A percentile compares a stretch with the other conserved stretches of the same genome.
phyloP scores from a whole-genome alignment of 1,140 invertebrate genomes.

The Manduca sexta region DNA sequence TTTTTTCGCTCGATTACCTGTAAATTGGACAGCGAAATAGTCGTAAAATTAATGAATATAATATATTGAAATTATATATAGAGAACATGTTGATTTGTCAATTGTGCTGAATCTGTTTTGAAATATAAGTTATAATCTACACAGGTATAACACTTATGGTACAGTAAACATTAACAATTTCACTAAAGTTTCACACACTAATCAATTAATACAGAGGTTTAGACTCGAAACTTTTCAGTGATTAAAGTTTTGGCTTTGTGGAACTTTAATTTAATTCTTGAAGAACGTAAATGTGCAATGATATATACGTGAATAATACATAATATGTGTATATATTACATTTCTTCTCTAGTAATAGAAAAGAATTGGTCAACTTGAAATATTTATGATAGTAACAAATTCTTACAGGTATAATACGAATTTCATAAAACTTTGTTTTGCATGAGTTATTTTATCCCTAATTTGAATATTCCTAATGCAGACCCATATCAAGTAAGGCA shows the following conservation, averaged over 20 bases:
- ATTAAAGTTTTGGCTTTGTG: conserved; percentile 7
- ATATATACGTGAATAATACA: no score
- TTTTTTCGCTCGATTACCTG: no score
- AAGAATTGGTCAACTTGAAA: no score
- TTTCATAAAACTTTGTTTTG: conserved; percentile 8
- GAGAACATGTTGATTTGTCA: no score
- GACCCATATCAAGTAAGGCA: conserved; percentile 16
- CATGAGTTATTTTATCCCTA: conserved; percentile 16
- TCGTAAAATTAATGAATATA: no score
- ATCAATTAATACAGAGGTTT: conserved; percentile 13
- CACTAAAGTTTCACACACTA: conserved; percentile 7
- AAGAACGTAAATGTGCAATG: no score
- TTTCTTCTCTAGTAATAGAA: no score
- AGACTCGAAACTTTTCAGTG: conserved; percentile 14
- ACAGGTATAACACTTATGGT: conserved; percentile 6
- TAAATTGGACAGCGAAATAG: no score
- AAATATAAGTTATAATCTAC: background rate
- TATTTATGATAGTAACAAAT: no score
- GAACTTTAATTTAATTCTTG: conserved; percentile 11
- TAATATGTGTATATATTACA: no score
- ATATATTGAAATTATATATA: no score
- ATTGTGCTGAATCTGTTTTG: no score
- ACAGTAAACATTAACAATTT: conserved; percentile 6
- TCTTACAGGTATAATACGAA: background rate
- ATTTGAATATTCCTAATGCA: conserved; percentile 1